Percentiles rank a stretch among this genome's conserved stretches.
These are phyloP conservation scores for Drosophila nannoptera DNA, from an alignment of 1,140 invertebrate species.

Conservation along the genomic window DNA sequence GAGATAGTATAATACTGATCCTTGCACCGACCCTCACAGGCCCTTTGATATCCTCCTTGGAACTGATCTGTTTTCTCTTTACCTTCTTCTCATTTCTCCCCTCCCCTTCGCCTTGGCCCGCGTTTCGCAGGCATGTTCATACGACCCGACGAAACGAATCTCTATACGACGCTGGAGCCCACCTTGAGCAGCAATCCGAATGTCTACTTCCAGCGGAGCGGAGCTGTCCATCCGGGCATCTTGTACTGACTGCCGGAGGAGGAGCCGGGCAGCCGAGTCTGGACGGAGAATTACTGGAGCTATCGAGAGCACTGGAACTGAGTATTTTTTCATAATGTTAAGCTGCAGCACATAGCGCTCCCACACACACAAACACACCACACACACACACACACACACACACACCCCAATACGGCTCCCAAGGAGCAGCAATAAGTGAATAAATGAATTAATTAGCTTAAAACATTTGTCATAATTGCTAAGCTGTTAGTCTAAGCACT, in stretches of 20 bases:
- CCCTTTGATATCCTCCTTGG: too few species aligned
- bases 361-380: neutral
- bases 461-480: conserved; percentile 68
- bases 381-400: conserved; percentile 2
- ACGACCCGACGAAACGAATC: conserved; percentile 87
- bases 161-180: conserved; percentile 89
- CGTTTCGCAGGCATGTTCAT: conserved; percentile 84
- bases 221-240: conserved; percentile 88
- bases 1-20: too few species aligned
- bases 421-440: conserved; percentile 72
- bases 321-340: conserved; percentile 73
- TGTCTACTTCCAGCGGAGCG: conserved; percentile 89
- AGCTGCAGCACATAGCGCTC: conserved; percentile 49
- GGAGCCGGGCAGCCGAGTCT: conserved; percentile 1
- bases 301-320: conserved; percentile 74
- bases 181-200: conserved; percentile 91
- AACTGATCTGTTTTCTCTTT: too few species aligned
- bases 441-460: conserved; percentile 60
- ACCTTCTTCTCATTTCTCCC: too few species aligned
- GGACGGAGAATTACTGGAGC: conserved; percentile 50
- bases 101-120: neutral
- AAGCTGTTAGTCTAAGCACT: conserved; percentile 48
- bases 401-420: conserved; percentile 60
- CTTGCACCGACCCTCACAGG: too few species aligned
- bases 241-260: conserved; percentile 83